Evolutionary conservation across 2,888 invertebrate genomes (phyloP), one percentile per base, ranked within the genome.

Genomic region (Agrotis puta): DNA sequence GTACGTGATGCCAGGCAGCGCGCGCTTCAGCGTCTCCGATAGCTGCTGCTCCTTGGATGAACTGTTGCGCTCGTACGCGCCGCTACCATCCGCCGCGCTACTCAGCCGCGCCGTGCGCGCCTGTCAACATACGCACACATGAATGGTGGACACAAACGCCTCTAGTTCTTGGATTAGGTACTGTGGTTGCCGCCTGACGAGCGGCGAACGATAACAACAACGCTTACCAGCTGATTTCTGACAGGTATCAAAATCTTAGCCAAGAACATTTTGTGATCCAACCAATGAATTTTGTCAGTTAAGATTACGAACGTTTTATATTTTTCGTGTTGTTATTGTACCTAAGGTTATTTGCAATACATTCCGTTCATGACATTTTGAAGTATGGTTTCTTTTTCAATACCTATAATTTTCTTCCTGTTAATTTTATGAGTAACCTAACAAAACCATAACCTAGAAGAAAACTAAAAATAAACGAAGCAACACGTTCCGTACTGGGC

Each of bases 1-100:
- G 58, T 95, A 93, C 14, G 96, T 96, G 16, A 98, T 97, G 63
- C 96, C 95, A 0, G 98, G 98, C 88, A 98, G 96, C 0, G 94
- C 85, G n/a, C 87, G 91, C 76, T 90, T 92, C 53, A 96, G 82
- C 0, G 87, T 88, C 7, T 91, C 90, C 0, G 94, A 91, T 13
- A 96, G 84, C 78, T 94, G 91, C 75, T 95, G 89, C 74, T 96
- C 95, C 58, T 93, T 95, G 3, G 92, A 89, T 9, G 93, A 87
- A 50, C 92, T 88, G 80, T 94, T 94, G 47, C 90, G 89, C 70
- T 93, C 88, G 74, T 92, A 95, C 0, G 92, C 89, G 65, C 88
- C 89, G 2, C 70, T 74, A 2, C 70, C 75, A 5, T 79, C 78
- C 6, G 82, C 78, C 4, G 86, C 83, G 33, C 84, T 81, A 33